Percentiles rank a stretch among this genome's conserved stretches.
These are phyloP conservation scores for Lasioglossum oenotherae DNA, from an alignment of 2,888 invertebrate species.

Conservation along the genomic window DNA sequence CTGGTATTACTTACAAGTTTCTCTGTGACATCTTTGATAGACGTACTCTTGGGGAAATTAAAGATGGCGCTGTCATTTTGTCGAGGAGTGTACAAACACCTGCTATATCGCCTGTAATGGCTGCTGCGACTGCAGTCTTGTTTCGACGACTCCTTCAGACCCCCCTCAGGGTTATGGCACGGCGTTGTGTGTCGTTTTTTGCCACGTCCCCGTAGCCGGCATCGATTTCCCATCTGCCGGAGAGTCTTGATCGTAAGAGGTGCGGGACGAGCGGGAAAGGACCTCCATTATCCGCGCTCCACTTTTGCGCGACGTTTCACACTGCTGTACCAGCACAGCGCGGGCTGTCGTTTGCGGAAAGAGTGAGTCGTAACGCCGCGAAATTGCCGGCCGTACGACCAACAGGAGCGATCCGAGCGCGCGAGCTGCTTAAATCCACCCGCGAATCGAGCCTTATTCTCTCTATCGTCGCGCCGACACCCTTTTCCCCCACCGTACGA, in stretches of 20 bases:
- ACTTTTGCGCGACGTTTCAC: conserved; percentile 66
- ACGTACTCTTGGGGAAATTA: neutral
- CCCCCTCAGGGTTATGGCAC: conserved; percentile 54
- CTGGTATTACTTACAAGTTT: no score
- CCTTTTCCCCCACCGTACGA: neutral
- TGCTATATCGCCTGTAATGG: conserved; percentile 57
- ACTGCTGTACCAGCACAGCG: conserved; percentile 45
- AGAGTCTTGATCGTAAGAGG: conserved; percentile 60
- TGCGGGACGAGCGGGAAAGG: conserved; percentile 41
- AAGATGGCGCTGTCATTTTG: neutral
- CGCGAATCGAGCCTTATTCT: neutral
- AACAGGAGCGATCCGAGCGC: conserved; percentile 31
- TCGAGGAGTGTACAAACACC: neutral
- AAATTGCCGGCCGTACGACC: conserved; percentile 60
- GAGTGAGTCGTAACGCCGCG: conserved; percentile 60
- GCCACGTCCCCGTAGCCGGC: conserved; percentile 29
- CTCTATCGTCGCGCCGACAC: neutral
- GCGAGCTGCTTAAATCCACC: conserved; percentile 11
- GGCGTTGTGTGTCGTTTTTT: conserved; percentile 44
- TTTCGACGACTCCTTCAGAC: conserved; percentile 47
- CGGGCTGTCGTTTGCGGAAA: conserved; percentile 52
- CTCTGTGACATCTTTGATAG: no score
- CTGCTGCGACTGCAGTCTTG: conserved; percentile 46
- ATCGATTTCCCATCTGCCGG: conserved; percentile 73
- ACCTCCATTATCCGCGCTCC: conserved; percentile 65